Evolutionary conservation across 2,888 invertebrate genomes (phyloP).

Genomic region (Orchesellides sinensis): DNA sequence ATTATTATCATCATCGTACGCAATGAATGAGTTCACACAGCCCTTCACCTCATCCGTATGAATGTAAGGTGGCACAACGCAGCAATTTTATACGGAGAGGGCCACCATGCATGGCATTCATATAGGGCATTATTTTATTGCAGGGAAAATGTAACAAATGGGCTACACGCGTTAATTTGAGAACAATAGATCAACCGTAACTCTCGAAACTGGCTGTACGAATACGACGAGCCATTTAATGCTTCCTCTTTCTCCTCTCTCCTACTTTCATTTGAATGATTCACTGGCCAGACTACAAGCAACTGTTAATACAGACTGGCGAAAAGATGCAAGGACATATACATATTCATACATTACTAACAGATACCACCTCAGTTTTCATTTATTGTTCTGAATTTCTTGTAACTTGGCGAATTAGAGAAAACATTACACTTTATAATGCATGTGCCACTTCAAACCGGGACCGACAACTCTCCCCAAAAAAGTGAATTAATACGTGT

Average conservation of each 20-base stretch:
- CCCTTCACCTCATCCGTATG: constrained; percentile 14
- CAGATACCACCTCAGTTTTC: no score
- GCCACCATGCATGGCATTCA: constrained; percentile 35
- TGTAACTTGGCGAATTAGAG: constrained; percentile 19
- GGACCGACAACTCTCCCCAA: background rate
- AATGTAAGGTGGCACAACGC: constrained; percentile 40
- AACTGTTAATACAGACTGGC: background rate
- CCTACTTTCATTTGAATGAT: constrained; percentile 1
- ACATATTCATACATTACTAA: no score
- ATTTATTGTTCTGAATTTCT: no score
- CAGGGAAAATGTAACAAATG: constrained; percentile 70
- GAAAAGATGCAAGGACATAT: no score
- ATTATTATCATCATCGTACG: no score
- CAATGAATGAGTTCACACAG: constrained; percentile 9
- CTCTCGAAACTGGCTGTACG: constrained; percentile 67
- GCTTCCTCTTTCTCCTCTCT: constrained; percentile 26
- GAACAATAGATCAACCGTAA: constrained; percentile 72
- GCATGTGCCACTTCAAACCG: background rate
- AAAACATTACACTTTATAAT: constrained; percentile 5
- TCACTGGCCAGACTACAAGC: background rate
- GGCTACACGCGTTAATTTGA: constrained; percentile 74
- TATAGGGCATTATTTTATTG: constrained; percentile 8
- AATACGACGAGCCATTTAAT: constrained; percentile 35
- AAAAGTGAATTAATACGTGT: no score
- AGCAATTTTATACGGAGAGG: constrained; percentile 43